phyloP scores from a whole-genome alignment of 2,797 vertebrate species.

The Helarctos malayanus region DNA sequence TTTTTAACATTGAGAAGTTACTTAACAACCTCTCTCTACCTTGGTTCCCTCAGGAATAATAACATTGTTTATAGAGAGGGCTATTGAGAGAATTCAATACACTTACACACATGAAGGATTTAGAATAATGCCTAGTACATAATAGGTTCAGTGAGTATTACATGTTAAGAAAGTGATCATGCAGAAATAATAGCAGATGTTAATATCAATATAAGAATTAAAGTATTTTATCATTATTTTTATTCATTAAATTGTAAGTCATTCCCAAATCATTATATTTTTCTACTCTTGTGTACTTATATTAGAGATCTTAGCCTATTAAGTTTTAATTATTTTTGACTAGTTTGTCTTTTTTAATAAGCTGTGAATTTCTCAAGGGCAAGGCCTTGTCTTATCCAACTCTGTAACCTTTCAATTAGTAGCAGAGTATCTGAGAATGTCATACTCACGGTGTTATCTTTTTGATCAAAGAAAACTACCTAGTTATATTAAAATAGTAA shows the following conservation, averaged over 20 bases:
- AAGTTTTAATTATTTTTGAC: slow-evolving; percentile 63
- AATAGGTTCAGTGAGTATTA: not conserved
- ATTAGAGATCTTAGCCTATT: not conserved
- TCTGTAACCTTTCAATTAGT: slow-evolving; percentile 32
- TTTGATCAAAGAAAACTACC: slow-evolving; percentile 41
- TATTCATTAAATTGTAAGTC: slow-evolving; percentile 28
- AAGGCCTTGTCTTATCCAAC: not conserved
- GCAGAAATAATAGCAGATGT: not conserved
- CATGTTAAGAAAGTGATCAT: slow-evolving; percentile 4
- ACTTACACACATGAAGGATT: not conserved
- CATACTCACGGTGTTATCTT: not conserved
- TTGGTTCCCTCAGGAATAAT: not conserved
- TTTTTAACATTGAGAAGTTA: not conserved
- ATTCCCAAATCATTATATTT: slow-evolving; percentile 37
- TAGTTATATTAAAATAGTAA: slow-evolving; percentile 60
- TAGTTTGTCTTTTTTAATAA: slow-evolving; percentile 51
- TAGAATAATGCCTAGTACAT: not conserved
- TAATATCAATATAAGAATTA: slow-evolving; percentile 19
- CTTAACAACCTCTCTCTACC: not conserved
- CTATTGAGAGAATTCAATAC: not conserved
- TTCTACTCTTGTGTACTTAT: not conserved
- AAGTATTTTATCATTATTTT: not conserved
- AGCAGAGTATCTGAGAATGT: slow-evolving; percentile 36
- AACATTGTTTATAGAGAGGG: not conserved
- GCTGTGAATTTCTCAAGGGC: slow-evolving; percentile 22